These are phyloP conservation scores for Vanessa cardui DNA, from an alignment of 2,888 invertebrate genomes.

Conservation along the genomic window DNA sequence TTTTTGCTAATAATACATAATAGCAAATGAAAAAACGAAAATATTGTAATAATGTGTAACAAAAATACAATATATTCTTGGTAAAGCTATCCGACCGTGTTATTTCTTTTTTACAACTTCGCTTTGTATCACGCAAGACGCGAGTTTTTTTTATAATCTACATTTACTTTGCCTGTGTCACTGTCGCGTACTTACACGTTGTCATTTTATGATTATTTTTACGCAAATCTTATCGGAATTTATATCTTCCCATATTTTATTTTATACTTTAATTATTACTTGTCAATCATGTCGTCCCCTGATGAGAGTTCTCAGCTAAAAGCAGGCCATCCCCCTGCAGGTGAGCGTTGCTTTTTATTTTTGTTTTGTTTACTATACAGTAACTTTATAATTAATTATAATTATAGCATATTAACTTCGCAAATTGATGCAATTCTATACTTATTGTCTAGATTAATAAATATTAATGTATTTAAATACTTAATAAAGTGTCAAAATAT, in stretches of 20 bases:
- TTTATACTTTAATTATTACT: conserved; percentile 21
- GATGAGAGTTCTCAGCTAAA: conserved; percentile 88
- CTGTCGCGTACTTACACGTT: conserved; percentile 60
- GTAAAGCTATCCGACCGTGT: conserved; percentile 2
- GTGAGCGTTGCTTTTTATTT: conserved; percentile 75
- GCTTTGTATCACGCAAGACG: not conserved
- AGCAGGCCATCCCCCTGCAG: conserved; percentile 95
- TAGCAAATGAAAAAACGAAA: too few relatives aligned
- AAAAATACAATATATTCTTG: not conserved
- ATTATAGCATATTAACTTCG: too few relatives aligned
- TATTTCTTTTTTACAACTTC: not conserved
- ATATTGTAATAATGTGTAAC: not conserved
- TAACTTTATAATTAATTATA: not conserved
- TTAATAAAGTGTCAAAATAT: too few relatives aligned
- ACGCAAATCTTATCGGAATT: conserved; percentile 53
- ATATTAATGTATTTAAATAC: not conserved
- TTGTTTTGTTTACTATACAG: conserved; percentile 51
- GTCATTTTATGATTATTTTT: conserved; percentile 53
- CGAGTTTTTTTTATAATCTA: conserved; percentile 21
- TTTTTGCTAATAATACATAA: too few relatives aligned
- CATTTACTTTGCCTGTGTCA: conserved; percentile 27
- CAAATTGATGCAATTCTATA: too few relatives aligned
- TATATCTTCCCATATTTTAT: conserved; percentile 31
- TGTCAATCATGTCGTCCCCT: conserved; percentile 66
- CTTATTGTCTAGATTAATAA: not conserved